Conservation (phyloP, 2,888 invertebrate species). For the Cancer borealis region DNA sequence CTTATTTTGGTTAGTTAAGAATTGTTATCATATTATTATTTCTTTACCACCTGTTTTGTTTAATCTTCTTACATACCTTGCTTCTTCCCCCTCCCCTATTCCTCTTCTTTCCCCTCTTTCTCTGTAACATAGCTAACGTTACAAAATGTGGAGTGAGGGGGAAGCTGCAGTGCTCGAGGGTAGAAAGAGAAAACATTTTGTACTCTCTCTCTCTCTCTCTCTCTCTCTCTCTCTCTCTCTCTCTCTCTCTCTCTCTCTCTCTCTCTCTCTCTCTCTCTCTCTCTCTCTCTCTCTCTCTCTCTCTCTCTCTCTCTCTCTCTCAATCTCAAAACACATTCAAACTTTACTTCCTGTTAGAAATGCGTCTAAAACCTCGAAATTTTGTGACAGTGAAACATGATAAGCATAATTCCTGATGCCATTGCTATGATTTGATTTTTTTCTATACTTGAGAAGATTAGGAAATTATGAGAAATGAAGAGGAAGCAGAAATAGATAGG, state of each 20-base stretch:
- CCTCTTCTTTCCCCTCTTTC: constrained; percentile 1
- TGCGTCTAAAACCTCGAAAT: neutral
- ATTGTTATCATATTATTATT: neutral
- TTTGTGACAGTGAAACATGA: neutral
- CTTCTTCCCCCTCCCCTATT: neutral
- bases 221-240: constrained; percentile 20
- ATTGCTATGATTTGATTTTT: neutral
- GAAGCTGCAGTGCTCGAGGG: neutral
- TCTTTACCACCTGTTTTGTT: neutral
- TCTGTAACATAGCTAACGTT: constrained; percentile 20
- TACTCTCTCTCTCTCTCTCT: constrained; percentile 6
- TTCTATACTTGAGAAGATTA: too few species aligned
- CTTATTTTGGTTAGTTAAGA: constrained; percentile 5
- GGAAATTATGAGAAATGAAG: too few species aligned
- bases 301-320: neutral
- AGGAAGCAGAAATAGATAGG: too few species aligned
- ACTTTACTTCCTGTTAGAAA: neutral
- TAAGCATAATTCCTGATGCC: neutral
- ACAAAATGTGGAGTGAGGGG: constrained; percentile 11
- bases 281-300: neutral
- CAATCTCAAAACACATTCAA: neutral
- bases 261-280: constrained; percentile 14
- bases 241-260: constrained; percentile 20
- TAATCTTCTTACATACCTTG: neutral
- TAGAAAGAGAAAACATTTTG: neutral